These are phyloP conservation scores for Chelonia mydas DNA, from an alignment of 2,797 vertebrate genomes.

Conservation along the genomic window DNA sequence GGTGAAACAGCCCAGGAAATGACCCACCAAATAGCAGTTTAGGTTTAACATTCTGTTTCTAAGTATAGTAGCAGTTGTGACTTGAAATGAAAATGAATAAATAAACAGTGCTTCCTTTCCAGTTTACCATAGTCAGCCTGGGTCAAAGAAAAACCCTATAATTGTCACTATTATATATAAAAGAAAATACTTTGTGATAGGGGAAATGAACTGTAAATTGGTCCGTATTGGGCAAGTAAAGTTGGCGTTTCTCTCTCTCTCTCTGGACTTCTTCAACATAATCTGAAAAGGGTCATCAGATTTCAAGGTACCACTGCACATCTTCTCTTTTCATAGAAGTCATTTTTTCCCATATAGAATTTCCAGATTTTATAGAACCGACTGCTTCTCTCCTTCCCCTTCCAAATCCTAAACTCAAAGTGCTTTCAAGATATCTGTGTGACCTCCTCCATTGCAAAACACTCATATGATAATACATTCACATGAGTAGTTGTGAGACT, in stretches of 20 bases:
- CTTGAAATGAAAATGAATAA: neutral
- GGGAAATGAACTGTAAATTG: conserved; percentile 32
- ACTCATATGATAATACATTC: neutral
- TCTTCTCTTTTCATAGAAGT: neutral
- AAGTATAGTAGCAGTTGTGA: neutral
- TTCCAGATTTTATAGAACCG: neutral
- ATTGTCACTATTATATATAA: conserved; percentile 22
- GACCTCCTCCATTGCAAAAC: neutral
- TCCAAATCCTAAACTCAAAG: neutral
- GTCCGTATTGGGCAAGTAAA: neutral
- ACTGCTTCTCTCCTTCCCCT: neutral
- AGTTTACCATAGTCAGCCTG: conserved; percentile 3
- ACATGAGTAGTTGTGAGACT: neutral
- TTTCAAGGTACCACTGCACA: neutral
- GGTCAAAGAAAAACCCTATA: neutral
- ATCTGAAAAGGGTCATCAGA: neutral
- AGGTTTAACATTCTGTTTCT: neutral
- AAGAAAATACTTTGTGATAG: neutral
- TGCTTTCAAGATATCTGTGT: neutral
- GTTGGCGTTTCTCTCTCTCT: accelerated
- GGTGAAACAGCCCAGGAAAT: neutral
- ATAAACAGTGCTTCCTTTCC: neutral
- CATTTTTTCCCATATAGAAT: neutral
- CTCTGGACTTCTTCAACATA: neutral
- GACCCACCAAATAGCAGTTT: neutral